Evolutionary conservation across 1,140 invertebrate species (phyloP), one percentile per base, ranked within the genome.

Genomic region (Heterodera carotae): DNA sequence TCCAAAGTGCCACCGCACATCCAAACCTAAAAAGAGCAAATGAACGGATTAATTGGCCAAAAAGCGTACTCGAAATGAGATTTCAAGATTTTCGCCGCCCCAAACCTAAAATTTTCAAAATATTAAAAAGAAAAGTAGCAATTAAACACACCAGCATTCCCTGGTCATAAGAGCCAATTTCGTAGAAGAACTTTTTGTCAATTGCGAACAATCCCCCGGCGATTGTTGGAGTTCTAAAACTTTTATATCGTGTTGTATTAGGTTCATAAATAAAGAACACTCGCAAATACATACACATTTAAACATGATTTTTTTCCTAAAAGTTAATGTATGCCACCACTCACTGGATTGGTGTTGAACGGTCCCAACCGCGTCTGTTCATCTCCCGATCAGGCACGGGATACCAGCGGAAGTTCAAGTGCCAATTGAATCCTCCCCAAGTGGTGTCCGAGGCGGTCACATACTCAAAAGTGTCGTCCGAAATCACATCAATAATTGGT

Each of bases 381-480:
- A 85, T 84, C 60, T 83, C 82, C n/a, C 82, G 48, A 18, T 84
- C 82, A 12, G 82, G 83, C 27, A 83, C 82, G 12, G 83, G 81
- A 67, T 81, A 94, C 94, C 94, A 96, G 91, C 94, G 92, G 88
- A 96, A 96, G 89, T 96, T 96, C 15, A 96, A 89, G 89, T 96
- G 95, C 94, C 94, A 97, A 90, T 97, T 96, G 89, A 97, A 96
- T 25, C 94, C 59, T 25, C 70, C 64, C n/a, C 95, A 96, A 1
- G 95, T 96, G 91, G 94, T 94, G 86, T 95, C 94, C 4, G 93
- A 94, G 0, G 96, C 95, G 10, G 90, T 89, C 39, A 91, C 90
- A 82, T 97, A 98, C 89, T 97, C 94, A 89, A 98, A 98, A 18
- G 93, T 94, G 82, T 96, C 93, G 84, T 96, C 94, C 74, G 93